phyloP scores from a whole-genome alignment of 2,888 invertebrate genomes.

The Teinopalpus imperialis region DNA sequence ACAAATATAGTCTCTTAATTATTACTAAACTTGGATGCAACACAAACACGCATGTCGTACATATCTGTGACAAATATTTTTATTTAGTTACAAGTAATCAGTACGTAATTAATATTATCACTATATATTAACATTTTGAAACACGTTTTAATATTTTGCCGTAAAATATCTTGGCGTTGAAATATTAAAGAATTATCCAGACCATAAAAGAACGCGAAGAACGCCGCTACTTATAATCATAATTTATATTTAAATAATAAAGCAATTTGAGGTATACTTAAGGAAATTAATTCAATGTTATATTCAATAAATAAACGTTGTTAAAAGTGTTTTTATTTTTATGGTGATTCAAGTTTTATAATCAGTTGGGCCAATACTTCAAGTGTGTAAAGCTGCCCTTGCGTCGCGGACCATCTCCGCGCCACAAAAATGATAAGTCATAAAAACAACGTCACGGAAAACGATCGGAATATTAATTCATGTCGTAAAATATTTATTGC shows the following conservation, averaged over 20 bases:
- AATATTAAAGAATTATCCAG: conserved; percentile 29
- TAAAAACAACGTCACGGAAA: conserved; percentile 81
- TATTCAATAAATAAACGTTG: conserved; percentile 66
- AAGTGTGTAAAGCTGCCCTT: conserved; percentile 55
- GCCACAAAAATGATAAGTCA: conserved; percentile 81
- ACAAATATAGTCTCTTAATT: too few species aligned
- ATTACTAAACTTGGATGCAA: too few species aligned
- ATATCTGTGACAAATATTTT: too few species aligned
- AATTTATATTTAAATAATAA: conserved; percentile 35
- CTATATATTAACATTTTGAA: conserved; percentile 1
- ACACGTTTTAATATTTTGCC: conserved; percentile 5
- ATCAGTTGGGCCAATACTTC: conserved; percentile 66
- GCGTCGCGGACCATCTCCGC: conserved; percentile 54
- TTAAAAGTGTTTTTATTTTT: conserved; percentile 64
- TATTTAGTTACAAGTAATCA: too few species aligned
- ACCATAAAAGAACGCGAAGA: conserved; percentile 24
- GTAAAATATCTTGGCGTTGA: conserved; percentile 30
- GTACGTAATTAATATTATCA: background rate
- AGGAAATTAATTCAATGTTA: conserved; percentile 63
- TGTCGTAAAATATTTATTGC: conserved; percentile 82
- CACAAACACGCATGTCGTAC: too few species aligned
- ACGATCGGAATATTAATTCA: conserved; percentile 82
- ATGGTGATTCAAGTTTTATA: conserved; percentile 70
- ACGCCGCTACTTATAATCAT: conserved; percentile 32
- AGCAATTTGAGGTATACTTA: conserved; percentile 42